Evolutionary conservation across 2,113 vertebrate genomes (phyloP), one percentile per base, ranked within the genome.

Genomic region (Ardeotis arabs): DNA sequence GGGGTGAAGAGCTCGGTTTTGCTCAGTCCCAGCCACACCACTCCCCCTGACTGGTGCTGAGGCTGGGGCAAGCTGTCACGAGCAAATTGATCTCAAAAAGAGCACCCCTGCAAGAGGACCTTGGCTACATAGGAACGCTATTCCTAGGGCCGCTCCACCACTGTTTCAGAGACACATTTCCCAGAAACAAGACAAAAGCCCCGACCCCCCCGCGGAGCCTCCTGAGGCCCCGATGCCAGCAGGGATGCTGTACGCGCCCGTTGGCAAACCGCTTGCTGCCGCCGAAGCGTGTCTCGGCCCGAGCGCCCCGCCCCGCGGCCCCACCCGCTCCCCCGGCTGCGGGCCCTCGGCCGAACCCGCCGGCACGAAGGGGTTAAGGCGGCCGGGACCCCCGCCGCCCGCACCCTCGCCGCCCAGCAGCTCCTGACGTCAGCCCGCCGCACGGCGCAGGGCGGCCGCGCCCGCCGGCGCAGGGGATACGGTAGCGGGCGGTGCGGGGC

Each of bases 181-280:
- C 37, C 29, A 35, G 47, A 27, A 62, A 18, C 28, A 23, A 25
- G 67, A 41, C 1, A 10, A 49, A 70, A 13, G n/a, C 50, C 45
- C 52, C n/a, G 14, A 3, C 60, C 14, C 8, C 8, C 60, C 45
- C 4, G 66, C 14, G 3, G 47, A 11, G 6, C 13, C 70, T 2
- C 41, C 41, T 16, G 41, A 44, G 41, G 41, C 41, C 41, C 14
- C 41, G 41, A 44, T 15, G 41, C 41, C 41, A 15, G 41, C 14
- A 15, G 41, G 41, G 41, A 44, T 44, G 41, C 41, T 44, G 41
- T 44, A 44, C 41, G 41, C 41, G 25, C 0, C 1, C 69, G 2
- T 2, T 2, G 7, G 14, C 59, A 4, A 1, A 8, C 0, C n/a
- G 5, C 31, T 8, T 0, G 74, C 73, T 4, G 69, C 73, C 12